Evolutionary conservation across 2,888 invertebrate species (phyloP).

Genomic region (Phania funesta): DNA sequence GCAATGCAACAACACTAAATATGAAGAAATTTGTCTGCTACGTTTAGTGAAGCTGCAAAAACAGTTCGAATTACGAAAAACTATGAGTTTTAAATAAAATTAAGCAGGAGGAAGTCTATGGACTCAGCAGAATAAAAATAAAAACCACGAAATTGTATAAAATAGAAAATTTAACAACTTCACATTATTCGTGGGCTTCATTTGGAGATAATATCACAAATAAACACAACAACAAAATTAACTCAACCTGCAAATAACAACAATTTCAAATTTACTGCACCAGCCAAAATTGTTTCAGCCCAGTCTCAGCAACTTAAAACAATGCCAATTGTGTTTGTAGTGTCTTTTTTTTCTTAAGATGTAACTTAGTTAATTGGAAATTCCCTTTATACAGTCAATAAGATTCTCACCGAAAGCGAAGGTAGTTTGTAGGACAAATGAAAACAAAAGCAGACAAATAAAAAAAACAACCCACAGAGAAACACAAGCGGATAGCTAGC

Average conservation of each 20-base stretch:
- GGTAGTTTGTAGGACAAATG: conserved; percentile 46
- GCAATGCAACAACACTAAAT: conserved; percentile 2
- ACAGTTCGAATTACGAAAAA: neutral
- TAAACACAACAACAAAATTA: conserved; percentile 27
- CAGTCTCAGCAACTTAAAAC: conserved; percentile 4
- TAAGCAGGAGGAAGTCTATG: conserved; percentile 63
- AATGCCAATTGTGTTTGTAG: conserved; percentile 18
- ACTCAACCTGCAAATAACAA: conserved; percentile 57
- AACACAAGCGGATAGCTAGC: neutral
- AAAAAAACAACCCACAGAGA: conserved; percentile 22
- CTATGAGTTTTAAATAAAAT: conserved; percentile 19
- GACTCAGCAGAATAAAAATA: conserved; percentile 38
- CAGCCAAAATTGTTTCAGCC: conserved; percentile 32
- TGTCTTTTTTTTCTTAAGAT: conserved; percentile 25
- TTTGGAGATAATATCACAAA: conserved; percentile 75
- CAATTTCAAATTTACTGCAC: conserved; percentile 39
- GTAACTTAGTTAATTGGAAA: conserved; percentile 64
- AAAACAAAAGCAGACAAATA: conserved; percentile 47
- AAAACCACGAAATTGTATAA: conserved; percentile 44
- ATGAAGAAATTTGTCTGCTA: conserved; percentile 51
- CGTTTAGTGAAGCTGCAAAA: conserved; percentile 30
- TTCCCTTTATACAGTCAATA: conserved; percentile 64
- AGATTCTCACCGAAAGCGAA: conserved; percentile 64
- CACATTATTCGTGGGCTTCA: conserved; percentile 73
- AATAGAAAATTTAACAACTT: conserved; percentile 51